These are phyloP conservation scores for Macrotis lagotis DNA, from an alignment of 2,113 vertebrate species.

Conservation along the genomic window DNA sequence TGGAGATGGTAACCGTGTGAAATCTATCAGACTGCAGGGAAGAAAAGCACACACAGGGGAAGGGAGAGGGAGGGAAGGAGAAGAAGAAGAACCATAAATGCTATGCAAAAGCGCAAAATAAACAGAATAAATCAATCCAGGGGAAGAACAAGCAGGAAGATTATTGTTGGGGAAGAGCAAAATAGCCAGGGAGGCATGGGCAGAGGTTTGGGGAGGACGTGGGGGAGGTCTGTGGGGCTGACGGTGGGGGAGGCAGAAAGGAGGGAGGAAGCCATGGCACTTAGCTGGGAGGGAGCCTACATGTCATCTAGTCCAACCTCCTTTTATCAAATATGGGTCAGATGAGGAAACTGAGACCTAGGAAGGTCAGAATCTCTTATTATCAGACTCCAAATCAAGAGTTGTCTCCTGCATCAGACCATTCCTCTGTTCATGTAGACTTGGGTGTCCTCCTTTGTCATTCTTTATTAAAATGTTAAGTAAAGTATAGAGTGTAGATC, in stretches of 20 bases:
- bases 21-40: constrained; percentile 94
- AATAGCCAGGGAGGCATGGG: neutral
- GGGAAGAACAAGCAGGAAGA: constrained; percentile 32
- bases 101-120: constrained; percentile 69
- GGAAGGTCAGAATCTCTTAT: neutral
- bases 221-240: too few species aligned
- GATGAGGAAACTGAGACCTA: fast-evolving
- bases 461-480: constrained; percentile 74
- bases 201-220: neutral
- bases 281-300: neutral
- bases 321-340: neutral
- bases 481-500: constrained; percentile 18
- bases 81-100: constrained; percentile 85
- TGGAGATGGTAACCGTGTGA: constrained; percentile 98
- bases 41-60: constrained; percentile 84
- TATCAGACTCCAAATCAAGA: neutral
- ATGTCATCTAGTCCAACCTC: neutral
- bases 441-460: constrained; percentile 58
- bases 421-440: neutral
- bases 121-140: constrained; percentile 68
- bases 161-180: constrained; percentile 43
- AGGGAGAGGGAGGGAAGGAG: constrained; percentile 79
- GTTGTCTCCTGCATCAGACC: neutral
- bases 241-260: fast-evolving
- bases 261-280: neutral